Percentiles rank a stretch among this genome's conserved stretches.
Conservation (phyloP, 2,888 invertebrate genomes). For the Chrysolina oricalcia region DNA sequence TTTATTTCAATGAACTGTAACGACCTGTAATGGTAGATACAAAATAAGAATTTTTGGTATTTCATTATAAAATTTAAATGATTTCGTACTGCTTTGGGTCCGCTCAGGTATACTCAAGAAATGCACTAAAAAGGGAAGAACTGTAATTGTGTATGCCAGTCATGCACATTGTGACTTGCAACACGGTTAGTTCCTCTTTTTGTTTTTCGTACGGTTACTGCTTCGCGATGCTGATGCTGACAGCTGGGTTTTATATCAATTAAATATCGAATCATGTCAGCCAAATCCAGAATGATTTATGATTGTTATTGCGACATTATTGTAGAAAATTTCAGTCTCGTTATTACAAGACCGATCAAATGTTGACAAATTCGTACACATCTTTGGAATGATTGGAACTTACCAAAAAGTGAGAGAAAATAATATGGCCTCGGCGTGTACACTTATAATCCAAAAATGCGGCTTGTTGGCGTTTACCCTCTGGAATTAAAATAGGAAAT, state of each 20-base stretch:
- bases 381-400: background rate
- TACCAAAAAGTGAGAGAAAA: background rate
- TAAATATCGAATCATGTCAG: conserved; percentile 32
- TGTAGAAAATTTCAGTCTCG: background rate
- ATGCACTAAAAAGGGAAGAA: background rate
- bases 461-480: no score
- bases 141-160: conserved; percentile 43
- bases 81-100: background rate
- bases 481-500: no score
- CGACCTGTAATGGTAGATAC: background rate
- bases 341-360: background rate
- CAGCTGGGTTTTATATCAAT: conserved; percentile 46
- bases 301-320: conserved; percentile 12
- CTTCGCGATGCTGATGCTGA: conserved; percentile 38
- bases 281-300: conserved; percentile 10
- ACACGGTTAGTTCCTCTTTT: conserved; percentile 42
- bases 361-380: background rate
- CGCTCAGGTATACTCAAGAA: background rate
- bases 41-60: background rate
- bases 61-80: background rate
- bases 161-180: conserved; percentile 45
- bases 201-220: conserved; percentile 39
- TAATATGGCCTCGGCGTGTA: background rate
- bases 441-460: no score
- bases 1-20: no score